Evolutionary conservation across 1,140 invertebrate genomes (phyloP).

Genomic region (Ectropis grisescens): DNA sequence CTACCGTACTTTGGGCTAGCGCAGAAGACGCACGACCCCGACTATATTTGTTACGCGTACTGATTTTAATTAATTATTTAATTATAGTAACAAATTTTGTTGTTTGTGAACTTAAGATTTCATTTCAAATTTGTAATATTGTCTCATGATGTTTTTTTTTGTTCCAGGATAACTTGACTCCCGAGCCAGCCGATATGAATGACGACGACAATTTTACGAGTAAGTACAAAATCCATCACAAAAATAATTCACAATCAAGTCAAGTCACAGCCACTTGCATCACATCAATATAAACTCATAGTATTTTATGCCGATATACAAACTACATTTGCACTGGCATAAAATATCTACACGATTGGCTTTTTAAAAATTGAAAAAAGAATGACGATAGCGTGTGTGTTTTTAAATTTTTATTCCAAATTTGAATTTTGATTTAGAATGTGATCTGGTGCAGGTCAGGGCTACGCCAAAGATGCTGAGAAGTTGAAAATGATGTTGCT

Average conservation of each 20-base stretch:
- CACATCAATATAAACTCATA: slow-evolving; percentile 44
- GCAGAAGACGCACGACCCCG: no score
- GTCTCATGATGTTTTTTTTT: no score
- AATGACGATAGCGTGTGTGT: not conserved
- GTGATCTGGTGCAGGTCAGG: slow-evolving; percentile 68
- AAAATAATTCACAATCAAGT: not conserved
- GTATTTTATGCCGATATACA: slow-evolving; percentile 30
- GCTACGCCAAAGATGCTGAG: slow-evolving; percentile 84
- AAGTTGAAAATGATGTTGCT: slow-evolving; percentile 88
- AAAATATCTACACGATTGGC: slow-evolving; percentile 43
- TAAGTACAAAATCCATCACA: slow-evolving; percentile 52
- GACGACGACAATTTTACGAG: slow-evolving; percentile 80
- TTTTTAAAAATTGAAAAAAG: slow-evolving; percentile 17
- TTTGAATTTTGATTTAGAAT: slow-evolving; percentile 53
- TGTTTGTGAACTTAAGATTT: no score
- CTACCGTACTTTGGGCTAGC: no score
- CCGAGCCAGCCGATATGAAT: slow-evolving; percentile 76
- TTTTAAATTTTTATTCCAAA: slow-evolving; percentile 6
- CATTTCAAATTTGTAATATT: no score
- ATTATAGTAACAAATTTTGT: no score
- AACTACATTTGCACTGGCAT: slow-evolving; percentile 9
- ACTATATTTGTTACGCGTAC: no score
- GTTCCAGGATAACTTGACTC: slow-evolving; percentile 80
- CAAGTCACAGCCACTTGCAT: slow-evolving; percentile 49
- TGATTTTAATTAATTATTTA: no score